phyloP scores from a whole-genome alignment of 2,888 invertebrate species.

The Diplolepis rosae region DNA sequence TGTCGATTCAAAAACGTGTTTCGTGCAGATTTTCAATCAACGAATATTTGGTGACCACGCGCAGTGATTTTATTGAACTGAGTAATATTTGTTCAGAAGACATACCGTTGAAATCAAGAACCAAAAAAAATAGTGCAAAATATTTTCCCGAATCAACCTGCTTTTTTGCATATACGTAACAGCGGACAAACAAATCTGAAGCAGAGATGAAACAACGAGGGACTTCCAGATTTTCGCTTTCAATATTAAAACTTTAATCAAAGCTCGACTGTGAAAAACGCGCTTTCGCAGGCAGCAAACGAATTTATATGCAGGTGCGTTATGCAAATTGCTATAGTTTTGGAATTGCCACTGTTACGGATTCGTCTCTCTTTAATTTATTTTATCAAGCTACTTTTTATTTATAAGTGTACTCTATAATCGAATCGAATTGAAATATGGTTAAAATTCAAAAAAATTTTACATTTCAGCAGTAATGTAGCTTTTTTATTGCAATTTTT shows the following conservation, averaged over 20 bases:
- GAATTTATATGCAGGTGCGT: slow-evolving; percentile 20
- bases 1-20: not conserved
- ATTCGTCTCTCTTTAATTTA: slow-evolving; percentile 2
- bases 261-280: slow-evolving; percentile 22
- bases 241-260: slow-evolving; percentile 31
- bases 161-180: slow-evolving; percentile 4
- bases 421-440: not conserved
- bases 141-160: not conserved
- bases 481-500: not conserved
- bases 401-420: not conserved
- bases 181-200: not conserved
- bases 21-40: not conserved
- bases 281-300: slow-evolving; percentile 7
- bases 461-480: not conserved
- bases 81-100: slow-evolving; percentile 8
- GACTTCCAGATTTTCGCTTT: slow-evolving; percentile 1
- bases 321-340: slow-evolving; percentile 8
- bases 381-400: slow-evolving; percentile 9
- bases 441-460: not conserved
- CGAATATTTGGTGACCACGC: not conserved
- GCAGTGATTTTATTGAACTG: not conserved
- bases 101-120: slow-evolving; percentile 15
- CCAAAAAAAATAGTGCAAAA: not conserved
- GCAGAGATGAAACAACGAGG: not conserved
- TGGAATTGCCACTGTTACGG: not conserved